phyloP scores from a whole-genome alignment of 2,113 vertebrate genomes.

The Sinocyclocheilus anshuiensis region DNA sequence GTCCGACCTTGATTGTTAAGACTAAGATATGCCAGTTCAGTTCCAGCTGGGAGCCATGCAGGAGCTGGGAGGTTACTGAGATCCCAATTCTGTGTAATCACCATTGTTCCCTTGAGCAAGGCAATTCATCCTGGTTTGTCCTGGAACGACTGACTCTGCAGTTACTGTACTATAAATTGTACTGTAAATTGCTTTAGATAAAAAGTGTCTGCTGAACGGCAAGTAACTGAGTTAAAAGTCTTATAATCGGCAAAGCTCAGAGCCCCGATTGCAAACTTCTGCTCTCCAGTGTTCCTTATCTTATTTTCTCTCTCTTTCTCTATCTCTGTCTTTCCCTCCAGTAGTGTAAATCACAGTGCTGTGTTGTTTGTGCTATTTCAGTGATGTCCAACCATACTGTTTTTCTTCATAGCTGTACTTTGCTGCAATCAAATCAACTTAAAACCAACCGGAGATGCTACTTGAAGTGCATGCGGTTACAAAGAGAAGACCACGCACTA shows the following conservation, averaged over 20 bases:
- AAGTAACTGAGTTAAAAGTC: neutral
- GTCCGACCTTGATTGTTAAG: neutral
- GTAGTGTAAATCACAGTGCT: conserved; percentile 11
- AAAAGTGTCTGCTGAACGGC: neutral
- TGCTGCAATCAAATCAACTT: conserved; percentile 1
- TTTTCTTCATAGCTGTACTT: neutral
- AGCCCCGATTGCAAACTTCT: neutral
- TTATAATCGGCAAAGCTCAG: conserved; percentile 5
- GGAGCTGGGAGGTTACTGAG: conserved; percentile 8
- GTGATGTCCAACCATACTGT: neutral
- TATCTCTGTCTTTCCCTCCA: neutral
- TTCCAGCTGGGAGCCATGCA: neutral
- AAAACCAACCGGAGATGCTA: neutral
- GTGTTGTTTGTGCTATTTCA: neutral
- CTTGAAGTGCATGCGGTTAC: neutral
- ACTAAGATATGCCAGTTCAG: neutral
- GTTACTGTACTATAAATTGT: conserved; percentile 12
- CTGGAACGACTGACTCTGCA: conserved; percentile 5
- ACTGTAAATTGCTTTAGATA: conserved; percentile 24
- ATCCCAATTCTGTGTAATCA: conserved; percentile 29
- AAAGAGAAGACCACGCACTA: neutral
- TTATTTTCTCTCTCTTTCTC: neutral
- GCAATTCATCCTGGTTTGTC: conserved; percentile 1
- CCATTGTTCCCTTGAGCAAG: conserved; percentile 28
- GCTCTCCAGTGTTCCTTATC: neutral